Evolutionary conservation across 2,888 invertebrate genomes (phyloP), one percentile per base, ranked within the genome.

Genomic region (Lepas anatifera): DNA sequence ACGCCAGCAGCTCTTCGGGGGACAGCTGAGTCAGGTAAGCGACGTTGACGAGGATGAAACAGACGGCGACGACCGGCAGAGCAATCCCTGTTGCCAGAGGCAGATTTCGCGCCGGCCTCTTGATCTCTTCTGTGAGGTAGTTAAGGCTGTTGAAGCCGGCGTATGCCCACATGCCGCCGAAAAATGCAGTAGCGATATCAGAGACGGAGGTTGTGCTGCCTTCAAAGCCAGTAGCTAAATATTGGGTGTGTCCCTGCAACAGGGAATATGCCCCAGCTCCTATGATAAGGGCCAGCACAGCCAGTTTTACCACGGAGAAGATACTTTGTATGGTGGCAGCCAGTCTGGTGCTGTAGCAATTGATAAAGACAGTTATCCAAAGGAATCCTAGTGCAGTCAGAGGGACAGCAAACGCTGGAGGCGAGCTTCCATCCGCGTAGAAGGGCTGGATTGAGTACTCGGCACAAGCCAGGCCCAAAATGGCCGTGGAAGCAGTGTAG

Each of bases 141-240:
- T 99, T 99, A 76, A 99, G 86, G 82, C 98, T 99, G 82, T 99
- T 99, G 95, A 95, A 95, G 76, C 95, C 95, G 80, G 95, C 95
- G 81, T 95, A 95, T 72, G 95, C 95, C 94, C 94, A 95, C 41
- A 95, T 85, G 74, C 95, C 95, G 46, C 92, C 93, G 83, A 95
- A 95, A 84, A 95, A 94, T 71, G 94, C 94, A 50, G 92, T 92
- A 74, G 95, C 95, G 77, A 95, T 88, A 81, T 90, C 90, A 75
- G 94, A 90, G 76, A 90, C 80, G 68, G 88, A 88, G 77, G 86
- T 81, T 71, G 84, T 85, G 78, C 83, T 85, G 78, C 89, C 89
- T 80, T 84, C 85, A 84, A 95, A 95, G 74, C 89, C 87, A 81
- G 88, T 87, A 78, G 87, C 85, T 81, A 95, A 85, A 85, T 93